Base-by-base conservation (phyloP, 1,140 invertebrate genomes). In the Aradophagus sp. region DNA sequence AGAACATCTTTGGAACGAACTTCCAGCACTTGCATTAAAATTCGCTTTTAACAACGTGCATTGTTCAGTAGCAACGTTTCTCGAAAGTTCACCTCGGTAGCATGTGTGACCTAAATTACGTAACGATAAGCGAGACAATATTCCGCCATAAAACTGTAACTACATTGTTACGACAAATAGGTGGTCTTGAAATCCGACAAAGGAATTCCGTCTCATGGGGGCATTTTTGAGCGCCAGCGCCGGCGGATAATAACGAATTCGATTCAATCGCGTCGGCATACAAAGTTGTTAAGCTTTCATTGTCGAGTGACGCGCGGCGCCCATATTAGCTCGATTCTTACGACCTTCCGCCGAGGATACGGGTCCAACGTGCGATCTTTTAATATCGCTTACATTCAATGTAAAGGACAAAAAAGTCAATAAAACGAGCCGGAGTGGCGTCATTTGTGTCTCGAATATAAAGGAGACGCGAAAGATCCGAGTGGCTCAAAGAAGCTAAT, bases 311-410 rank as follows among this genome's bases (percentile, higher is more conserved):
- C 42, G 63, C 48, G 10, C 14, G 63, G 52, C 63, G 39, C 65
- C 66, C 65, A 69, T 74, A 69, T 74, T 66, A 50, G 41, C 58
- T 45, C 35, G 35, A 62, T 66, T 63, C 71, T 63, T 63, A 50
- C 38, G 55, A 55, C 65, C 59, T 73, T 68, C 45, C 44, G 27
- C 31, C 17, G 31, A 27, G 52, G 39, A 68, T 73, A 73, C 70
- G 70, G 70, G 70, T 73, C 70, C 59, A 73, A 68, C 53, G 63
- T 73, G 52, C 29, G 36, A 65, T 68, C 70, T 73, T 66, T 48
- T 52, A 41, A 68, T 53, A 36, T 14, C 26, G 36, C 48, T 62
- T 67, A 36, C 14, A 53, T 32, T 52, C 67, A 31, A 50, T 55
- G 20, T 45, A 32, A 36, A 56, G 34, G 44, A 50, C 32, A 36